A percentile compares a stretch with the other conserved stretches of the same genome.
These are phyloP conservation scores for Alcis repandata DNA, from an alignment of 2,888 invertebrate species.

Conservation along the genomic window DNA sequence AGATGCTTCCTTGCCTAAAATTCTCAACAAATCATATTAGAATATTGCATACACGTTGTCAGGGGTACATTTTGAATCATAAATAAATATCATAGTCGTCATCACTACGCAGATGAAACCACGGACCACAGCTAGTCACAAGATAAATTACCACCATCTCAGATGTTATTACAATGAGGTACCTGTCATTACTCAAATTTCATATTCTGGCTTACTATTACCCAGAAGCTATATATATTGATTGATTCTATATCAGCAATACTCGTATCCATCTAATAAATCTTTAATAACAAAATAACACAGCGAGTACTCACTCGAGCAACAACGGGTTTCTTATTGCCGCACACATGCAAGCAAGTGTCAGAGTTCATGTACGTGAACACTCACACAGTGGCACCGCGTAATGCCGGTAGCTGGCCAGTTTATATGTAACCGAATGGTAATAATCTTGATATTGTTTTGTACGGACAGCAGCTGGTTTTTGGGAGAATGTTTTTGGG, in stretches of 20 bases:
- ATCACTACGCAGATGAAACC: too few relatives aligned
- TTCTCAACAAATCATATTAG: too few relatives aligned
- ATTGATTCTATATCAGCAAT: slow-evolving; percentile 32
- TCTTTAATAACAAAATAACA: slow-evolving; percentile 49
- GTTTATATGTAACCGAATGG: slow-evolving; percentile 84
- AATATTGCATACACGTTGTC: too few relatives aligned
- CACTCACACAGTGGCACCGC: slow-evolving; percentile 68
- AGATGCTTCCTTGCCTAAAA: too few relatives aligned
- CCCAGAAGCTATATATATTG: slow-evolving; percentile 30
- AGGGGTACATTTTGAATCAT: too few relatives aligned
- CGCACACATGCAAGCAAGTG: slow-evolving; percentile 39
- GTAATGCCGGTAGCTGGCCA: slow-evolving; percentile 83
- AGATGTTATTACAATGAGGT: slow-evolving; percentile 7
- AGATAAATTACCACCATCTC: background rate
- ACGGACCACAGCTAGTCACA: too few relatives aligned
- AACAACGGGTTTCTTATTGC: slow-evolving; percentile 44
- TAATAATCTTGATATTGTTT: slow-evolving; percentile 81
- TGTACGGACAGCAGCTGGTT: slow-evolving; percentile 67
- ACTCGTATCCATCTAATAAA: slow-evolving; percentile 41
- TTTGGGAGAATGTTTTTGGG: slow-evolving; percentile 10
- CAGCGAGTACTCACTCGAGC: slow-evolving; percentile 35
- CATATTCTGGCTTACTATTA: slow-evolving; percentile 13
- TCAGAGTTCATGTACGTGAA: slow-evolving; percentile 34
- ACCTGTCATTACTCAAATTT: slow-evolving; percentile 17
- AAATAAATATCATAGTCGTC: too few relatives aligned